Percentiles rank a stretch among this genome's conserved stretches.
Conservation (phyloP, 30 jellyfish, hydroid and myxozoan genomes). For the Haliclystus octoradiatus region DNA sequence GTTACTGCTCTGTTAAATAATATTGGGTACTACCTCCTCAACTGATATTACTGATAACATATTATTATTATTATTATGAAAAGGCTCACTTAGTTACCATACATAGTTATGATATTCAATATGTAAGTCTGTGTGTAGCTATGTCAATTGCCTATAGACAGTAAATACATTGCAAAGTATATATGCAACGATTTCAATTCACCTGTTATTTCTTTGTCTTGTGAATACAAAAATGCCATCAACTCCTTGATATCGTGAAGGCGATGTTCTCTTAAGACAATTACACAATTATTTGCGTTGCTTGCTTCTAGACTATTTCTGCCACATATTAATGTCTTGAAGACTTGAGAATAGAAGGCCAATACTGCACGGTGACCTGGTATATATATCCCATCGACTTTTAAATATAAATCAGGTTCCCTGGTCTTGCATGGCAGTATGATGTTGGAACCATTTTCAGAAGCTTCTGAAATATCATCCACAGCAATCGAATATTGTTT, state of each 20-base stretch:
- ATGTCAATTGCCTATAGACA: no score
- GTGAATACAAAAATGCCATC: neutral
- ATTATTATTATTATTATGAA: no score
- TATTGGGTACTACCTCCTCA: no score
- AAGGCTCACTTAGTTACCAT: no score
- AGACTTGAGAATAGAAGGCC: neutral
- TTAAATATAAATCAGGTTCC: neutral
- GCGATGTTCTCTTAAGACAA: neutral
- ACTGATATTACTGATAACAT: no score
- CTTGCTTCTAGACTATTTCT: neutral
- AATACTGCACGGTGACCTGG: neutral
- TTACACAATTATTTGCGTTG: neutral
- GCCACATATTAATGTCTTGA: neutral
- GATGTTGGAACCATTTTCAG: neutral
- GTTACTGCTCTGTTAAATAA: no score
- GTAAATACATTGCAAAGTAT: no score
- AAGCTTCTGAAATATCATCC: no score
- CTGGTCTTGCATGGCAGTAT: neutral
- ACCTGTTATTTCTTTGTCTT: neutral
- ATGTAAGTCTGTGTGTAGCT: no score
- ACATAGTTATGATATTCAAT: no score
- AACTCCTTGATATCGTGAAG: neutral
- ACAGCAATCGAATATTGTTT: no score
- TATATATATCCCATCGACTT: neutral
- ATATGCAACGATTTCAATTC: no score